Base-by-base conservation (phyloP, 1,140 invertebrate species). In the Caerostris extrusa region DNA sequence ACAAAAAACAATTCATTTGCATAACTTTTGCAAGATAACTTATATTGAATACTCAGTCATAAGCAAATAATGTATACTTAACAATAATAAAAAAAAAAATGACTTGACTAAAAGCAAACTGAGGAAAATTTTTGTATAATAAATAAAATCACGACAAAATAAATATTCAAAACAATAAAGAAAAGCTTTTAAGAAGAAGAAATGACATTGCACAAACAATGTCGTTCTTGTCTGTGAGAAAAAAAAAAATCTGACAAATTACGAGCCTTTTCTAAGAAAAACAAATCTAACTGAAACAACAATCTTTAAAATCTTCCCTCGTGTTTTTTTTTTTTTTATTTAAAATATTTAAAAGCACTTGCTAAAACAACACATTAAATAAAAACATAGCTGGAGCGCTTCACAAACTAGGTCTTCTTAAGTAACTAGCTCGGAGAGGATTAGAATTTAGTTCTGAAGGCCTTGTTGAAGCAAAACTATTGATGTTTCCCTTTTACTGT, bases 301-400 rank as follows among this genome's bases (percentile, higher is more conserved):
- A 77, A 77, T 77, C 71, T 77, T 34, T 34, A 4, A 34, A 77
- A 77, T 77, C 71, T 77, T 77, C 53, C 53, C 53, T 12, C 71
- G 0, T 34, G 34, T 34, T 34, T 34, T 34, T 34, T 34, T 34
- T 34, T 34, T 34, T 34, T n/a, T n/a, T n/a, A n/a, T n/a, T 77
- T 77, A 77, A 77, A 77, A 77, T 77, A 77, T 77, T 77, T 77
- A 77, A 77, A 77, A 77, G 71, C 71, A 77, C 50, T 77, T 50
- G 19, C 34, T 77, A 3, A 77, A 77, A 67, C 61, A 67, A 67
- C 14, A n/a, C 61, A 67, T 67, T 67, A 67, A 77, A 77, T 8
- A 77, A 77, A 34, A 77, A 77, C 53, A 77, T 77, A 34, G 34
- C 34, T n/a, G 14, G 50, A 77, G 12, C 34, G 71, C 71, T 77